A percentile compares a stretch with the other conserved stretches of the same genome.
phyloP scores from a whole-genome alignment of 2,113 vertebrate species.

The Camelus dromedarius region DNA sequence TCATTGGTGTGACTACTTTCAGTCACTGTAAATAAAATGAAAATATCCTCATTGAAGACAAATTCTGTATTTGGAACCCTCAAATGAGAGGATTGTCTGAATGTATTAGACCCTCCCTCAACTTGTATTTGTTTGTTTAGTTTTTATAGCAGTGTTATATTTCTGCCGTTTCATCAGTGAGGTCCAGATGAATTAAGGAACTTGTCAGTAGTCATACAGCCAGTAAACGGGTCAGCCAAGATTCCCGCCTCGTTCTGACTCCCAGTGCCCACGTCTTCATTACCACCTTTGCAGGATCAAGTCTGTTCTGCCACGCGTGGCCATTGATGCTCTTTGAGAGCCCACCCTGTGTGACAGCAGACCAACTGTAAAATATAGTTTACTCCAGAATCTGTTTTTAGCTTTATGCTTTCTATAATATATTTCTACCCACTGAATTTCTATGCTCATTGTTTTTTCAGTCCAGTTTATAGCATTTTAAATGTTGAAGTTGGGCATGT shows the following conservation, averaged over 20 bases:
- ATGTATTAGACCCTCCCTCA: neutral
- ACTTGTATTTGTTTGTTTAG: neutral
- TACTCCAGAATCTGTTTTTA: neutral
- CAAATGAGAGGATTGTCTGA: neutral
- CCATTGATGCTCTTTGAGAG: neutral
- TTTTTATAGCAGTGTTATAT: neutral
- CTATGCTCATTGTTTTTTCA: neutral
- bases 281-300: neutral
- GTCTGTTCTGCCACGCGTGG: fast-evolving
- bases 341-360: neutral
- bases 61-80: neutral
- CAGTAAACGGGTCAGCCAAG: neutral
- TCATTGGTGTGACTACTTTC: neutral
- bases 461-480: neutral
- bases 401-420: neutral
- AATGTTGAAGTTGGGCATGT: neutral
- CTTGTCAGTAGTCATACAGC: neutral
- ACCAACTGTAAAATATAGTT: neutral
- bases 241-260: neutral
- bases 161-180: neutral
- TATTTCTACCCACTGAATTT: neutral
- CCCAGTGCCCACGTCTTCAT: fast-evolving
- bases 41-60: neutral
- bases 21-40: slow-evolving; percentile 20
- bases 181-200: neutral